phyloP scores from a whole-genome alignment of 2,888 invertebrate species.

The Mechanitis messenoides region DNA sequence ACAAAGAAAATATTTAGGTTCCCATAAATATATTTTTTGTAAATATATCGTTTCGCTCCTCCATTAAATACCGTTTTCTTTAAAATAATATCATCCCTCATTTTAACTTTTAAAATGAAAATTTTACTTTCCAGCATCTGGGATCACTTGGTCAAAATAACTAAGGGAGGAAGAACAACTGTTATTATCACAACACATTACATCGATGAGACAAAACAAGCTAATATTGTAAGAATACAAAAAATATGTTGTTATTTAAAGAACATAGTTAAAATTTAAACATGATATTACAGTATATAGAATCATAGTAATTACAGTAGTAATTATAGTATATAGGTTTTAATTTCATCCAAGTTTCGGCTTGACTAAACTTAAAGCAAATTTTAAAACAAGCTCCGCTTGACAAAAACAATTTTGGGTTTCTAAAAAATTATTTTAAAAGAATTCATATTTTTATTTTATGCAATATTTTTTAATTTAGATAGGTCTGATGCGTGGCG shows the following conservation, averaged over 20 bases:
- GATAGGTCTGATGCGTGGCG: constrained; percentile 91
- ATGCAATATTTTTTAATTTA: constrained; percentile 40
- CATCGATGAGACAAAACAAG: constrained; percentile 91
- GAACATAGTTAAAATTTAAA: neutral
- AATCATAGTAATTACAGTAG: too few relatives aligned
- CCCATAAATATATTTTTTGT: constrained; percentile 4
- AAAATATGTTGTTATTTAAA: neutral
- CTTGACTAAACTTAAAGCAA: too few relatives aligned
- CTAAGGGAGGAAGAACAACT: constrained; percentile 84
- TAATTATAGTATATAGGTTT: too few relatives aligned
- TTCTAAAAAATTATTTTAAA: too few relatives aligned
- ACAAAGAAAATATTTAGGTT: constrained; percentile 5
- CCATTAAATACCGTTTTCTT: too few relatives aligned
- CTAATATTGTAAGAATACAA: constrained; percentile 80
- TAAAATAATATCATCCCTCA: too few relatives aligned
- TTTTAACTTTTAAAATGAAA: neutral
- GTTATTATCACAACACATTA: constrained; percentile 93
- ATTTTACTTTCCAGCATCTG: constrained; percentile 79
- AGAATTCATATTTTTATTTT: too few relatives aligned
- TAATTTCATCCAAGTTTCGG: too few relatives aligned
- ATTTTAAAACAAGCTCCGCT: too few relatives aligned
- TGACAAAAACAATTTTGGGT: too few relatives aligned
- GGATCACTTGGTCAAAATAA: constrained; percentile 88
- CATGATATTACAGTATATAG: too few relatives aligned
- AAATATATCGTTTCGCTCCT: too few relatives aligned